Base-by-base conservation (phyloP, 2,113 vertebrate genomes). In the Notothenia coriiceps region DNA sequence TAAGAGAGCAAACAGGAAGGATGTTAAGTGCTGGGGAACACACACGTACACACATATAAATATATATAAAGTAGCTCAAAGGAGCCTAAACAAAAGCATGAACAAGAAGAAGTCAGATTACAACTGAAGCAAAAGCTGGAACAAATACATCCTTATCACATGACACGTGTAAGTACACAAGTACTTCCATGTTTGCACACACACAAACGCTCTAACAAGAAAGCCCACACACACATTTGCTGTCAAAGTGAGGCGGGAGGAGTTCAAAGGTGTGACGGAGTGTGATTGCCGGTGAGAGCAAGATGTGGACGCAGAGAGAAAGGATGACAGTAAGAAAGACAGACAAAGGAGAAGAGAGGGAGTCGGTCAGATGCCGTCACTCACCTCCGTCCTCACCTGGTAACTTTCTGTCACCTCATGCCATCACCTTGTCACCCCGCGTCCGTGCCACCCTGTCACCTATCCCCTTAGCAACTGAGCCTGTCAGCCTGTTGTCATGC, bases 1-100 rank as follows among this genome's bases (percentile, higher is more conserved):
- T 77, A 85, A 86, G 85, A 85, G 74, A 84, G 83, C 88, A 93
- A 91, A 93, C 93, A 94, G 92, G 93, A 94, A 94, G 91, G 89
- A 91, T 92, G 87, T 90, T 84, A 86, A 92, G 82, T 73, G 64
- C 70, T 62, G 85, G 76, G 63, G 73, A 82, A 74, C 22, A 55
- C 69, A 79, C 82, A 78, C 35, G 59, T 0, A 72, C 18, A 70
- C 51, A 74, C 29, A 86, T n/a, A 61, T n/a, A 47, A 15, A 68
- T 12, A 61, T n/a, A 47, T 18, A 68, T 12, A 82, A 65, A 71
- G 25, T 50, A 77, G 72, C 69, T 80, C 79, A 88, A 72, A 75
- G 62, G 82, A 77, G 67, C 60, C 50, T 80, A 65, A 61, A 80
- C 40, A 25, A 88, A 55, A 61, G 43, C 64, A 54, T 4, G 20